Evolutionary conservation across 2,888 invertebrate species (phyloP), one percentile per base, ranked within the genome.

Genomic region (Iphiclides podalirius): DNA sequence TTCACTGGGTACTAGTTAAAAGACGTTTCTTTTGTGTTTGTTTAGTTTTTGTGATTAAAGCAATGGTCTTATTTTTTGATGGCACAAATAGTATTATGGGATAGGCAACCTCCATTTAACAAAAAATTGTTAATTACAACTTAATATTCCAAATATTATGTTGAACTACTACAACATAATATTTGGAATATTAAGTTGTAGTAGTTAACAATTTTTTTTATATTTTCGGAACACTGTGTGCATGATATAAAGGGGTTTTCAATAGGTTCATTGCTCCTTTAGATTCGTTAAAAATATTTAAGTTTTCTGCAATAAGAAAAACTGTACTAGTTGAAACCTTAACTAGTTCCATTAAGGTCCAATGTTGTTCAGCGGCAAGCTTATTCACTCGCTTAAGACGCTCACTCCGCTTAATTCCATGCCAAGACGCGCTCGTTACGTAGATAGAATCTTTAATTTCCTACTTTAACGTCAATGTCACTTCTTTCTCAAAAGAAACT

Each of bases 361-460:
- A 43, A 26, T 46, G 31, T 46, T 2, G 34, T n/a, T 44, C 6
- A 16, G 11, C 14, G 3, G 14, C 1, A 6, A 8, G 8, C 6
- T 40, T 28, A 8, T 50, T 44, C n/a, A n/a, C n/a, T n/a, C n/a
- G n/a, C n/a, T n/a, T n/a, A n/a, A 17, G 33, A 36, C 16, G 28
- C 44, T 12, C 26, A 31, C 9, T 17, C 14, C 20, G 17, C 28
- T 45, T 45, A 45, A 40, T 45, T 40, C 45, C 70, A 75, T 69
- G 62, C 62, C 66, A 67, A 70, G 65, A 64, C 59, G 63, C 74
- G 70, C 78, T 77, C 72, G 76, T 77, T 75, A 76, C 74, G 63
- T 52, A 72, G 84, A 83, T 83, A 82, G 73, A 80, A 84, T 84
- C 82, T 81, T 81, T 83, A 83, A 83, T 84, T 83, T 84, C 81